Conservation (phyloP, 2,113 vertebrate genomes). For the Carollia perspicillata region DNA sequence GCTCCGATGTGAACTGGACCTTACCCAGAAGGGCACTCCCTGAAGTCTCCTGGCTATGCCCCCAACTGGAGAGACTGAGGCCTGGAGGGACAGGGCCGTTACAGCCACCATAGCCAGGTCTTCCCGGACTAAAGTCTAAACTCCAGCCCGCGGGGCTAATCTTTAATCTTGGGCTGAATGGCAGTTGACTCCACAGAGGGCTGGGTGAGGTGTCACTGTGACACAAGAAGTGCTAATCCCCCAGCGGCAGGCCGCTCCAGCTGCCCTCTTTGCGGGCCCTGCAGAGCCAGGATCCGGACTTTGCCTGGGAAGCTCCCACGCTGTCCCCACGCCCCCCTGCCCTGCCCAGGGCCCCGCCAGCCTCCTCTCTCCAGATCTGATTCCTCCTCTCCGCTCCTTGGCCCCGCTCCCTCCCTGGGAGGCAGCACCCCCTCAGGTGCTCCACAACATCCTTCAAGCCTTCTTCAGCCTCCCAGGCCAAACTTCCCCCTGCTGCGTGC, state of each 20-base stretch:
- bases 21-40: background rate
- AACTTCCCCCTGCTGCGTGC: background rate
- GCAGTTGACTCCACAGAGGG: background rate
- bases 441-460: background rate
- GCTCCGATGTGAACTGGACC: background rate
- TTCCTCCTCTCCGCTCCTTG: background rate
- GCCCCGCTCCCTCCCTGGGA: background rate
- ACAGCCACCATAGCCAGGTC: background rate
- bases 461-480: background rate
- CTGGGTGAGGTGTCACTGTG: background rate
- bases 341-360: background rate
- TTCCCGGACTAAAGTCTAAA: conserved; percentile 66
- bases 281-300: background rate
- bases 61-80: background rate
- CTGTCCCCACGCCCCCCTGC: background rate
- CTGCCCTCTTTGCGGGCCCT: background rate
- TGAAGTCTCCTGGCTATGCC: background rate
- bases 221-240: conserved; percentile 42
- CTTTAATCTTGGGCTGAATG: conserved; percentile 46
- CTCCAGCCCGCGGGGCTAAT: conserved; percentile 58
- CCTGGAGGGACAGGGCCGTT: background rate
- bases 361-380: background rate
- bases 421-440: background rate
- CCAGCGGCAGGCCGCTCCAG: background rate
- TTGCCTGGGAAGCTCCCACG: background rate